Conservation (phyloP, 2,797 vertebrate species). For the Hippopotamyrus pictus region DNA sequence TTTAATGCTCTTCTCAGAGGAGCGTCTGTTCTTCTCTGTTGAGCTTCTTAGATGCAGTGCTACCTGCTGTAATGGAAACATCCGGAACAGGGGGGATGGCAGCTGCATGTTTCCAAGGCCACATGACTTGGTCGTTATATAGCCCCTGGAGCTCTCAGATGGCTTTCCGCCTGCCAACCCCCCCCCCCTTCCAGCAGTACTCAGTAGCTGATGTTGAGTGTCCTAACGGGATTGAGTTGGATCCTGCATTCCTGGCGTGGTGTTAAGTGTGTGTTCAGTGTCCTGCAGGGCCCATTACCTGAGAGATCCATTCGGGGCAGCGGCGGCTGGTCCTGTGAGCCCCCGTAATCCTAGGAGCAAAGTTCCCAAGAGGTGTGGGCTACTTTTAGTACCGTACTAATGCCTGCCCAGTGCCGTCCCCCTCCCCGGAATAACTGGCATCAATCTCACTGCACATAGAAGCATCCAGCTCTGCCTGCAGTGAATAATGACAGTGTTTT, state of each 20-base stretch:
- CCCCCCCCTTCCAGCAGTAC: not conserved
- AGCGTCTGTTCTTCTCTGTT: not conserved
- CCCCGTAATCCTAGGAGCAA: not conserved
- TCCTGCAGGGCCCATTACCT: not conserved
- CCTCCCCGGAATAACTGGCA: not conserved
- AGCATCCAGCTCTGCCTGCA: not conserved
- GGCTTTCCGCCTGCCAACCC: not conserved
- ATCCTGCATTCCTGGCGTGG: not conserved
- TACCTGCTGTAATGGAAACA: not conserved
- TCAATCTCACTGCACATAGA: not conserved
- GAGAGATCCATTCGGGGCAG: not conserved
- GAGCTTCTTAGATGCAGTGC: not conserved
- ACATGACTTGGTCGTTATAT: not conserved
- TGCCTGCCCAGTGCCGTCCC: not conserved
- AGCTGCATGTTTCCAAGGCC: not conserved
- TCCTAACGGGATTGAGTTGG: not conserved
- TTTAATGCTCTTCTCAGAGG: not conserved
- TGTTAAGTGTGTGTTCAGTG: not conserved
- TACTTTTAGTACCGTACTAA: not conserved
- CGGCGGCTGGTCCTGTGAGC: not conserved
- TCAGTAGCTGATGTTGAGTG: not conserved
- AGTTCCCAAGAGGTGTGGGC: not conserved
- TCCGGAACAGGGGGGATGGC: not conserved
- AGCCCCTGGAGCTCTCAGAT: not conserved
- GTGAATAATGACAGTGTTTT: not conserved